These are phyloP conservation scores for Zaprionus camerounensis DNA, from an alignment of 1,140 invertebrate genomes.

Conservation along the genomic window DNA sequence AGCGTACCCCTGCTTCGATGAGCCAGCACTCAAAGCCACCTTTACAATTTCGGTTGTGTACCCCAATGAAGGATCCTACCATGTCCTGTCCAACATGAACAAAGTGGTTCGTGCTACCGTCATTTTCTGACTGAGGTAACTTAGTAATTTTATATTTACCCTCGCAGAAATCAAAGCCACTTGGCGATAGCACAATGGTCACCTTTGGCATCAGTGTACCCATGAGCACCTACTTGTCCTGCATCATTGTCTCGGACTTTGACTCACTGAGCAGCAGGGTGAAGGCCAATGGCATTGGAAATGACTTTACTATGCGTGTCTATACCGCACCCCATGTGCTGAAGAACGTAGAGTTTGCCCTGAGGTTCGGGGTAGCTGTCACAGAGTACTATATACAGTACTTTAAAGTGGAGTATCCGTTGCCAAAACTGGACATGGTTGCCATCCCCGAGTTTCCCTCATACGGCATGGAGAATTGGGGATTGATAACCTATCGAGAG, in stretches of 20 bases:
- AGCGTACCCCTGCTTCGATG: constrained; percentile 98
- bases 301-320: constrained; percentile 88
- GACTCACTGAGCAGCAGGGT: constrained; percentile 85
- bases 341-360: constrained; percentile 91
- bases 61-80: constrained; percentile 87
- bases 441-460: constrained; percentile 97
- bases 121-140: too few relatives aligned
- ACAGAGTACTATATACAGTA: constrained; percentile 95
- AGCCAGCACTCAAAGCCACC: constrained; percentile 96
- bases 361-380: constrained; percentile 90
- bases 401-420: constrained; percentile 93
- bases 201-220: constrained; percentile 91
- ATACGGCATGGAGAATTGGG: constrained; percentile 98
- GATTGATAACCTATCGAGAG: constrained; percentile 93
- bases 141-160: too few relatives aligned
- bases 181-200: constrained; percentile 63
- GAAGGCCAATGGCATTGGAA: constrained; percentile 85
- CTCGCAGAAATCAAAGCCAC: constrained; percentile 41
- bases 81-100: constrained; percentile 93
- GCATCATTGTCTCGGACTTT: constrained; percentile 97
- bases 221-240: constrained; percentile 97
- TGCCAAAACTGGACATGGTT: constrained; percentile 95
- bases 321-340: constrained; percentile 90
- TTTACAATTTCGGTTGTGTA: constrained; percentile 91
- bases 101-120: constrained; percentile 34